Percentiles rank a stretch among this genome's conserved stretches.
Conservation (phyloP, 1,140 invertebrate genomes). For the Calycopis cecrops region DNA sequence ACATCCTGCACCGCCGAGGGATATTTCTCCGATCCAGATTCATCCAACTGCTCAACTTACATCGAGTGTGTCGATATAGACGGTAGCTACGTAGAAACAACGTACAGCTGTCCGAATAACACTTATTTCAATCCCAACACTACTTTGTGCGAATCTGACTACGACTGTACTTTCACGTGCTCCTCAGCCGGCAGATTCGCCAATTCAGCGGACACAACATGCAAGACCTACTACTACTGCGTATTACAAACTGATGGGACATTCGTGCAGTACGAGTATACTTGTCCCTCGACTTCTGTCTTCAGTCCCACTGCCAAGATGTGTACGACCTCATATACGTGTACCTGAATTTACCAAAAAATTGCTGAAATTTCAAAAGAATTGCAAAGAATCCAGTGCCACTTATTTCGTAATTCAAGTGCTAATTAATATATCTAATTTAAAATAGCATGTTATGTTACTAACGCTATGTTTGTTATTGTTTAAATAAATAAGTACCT, state of each 20-base stretch:
- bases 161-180: constrained; percentile 33
- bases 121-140: constrained; percentile 42
- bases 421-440: no score
- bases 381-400: no score
- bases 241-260: constrained; percentile 25
- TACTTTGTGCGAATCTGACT: constrained; percentile 38
- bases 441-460: no score
- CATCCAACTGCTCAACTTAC: constrained; percentile 35
- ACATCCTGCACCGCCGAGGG: constrained; percentile 40
- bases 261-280: constrained; percentile 32
- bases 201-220: constrained; percentile 33
- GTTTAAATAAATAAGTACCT: no score
- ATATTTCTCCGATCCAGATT: constrained; percentile 33
- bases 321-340: constrained; percentile 35
- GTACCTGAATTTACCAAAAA: constrained; percentile 13
- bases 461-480: no score
- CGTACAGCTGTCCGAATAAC: constrained; percentile 10
- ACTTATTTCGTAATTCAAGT: no score
- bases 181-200: constrained; percentile 39
- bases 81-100: constrained; percentile 29
- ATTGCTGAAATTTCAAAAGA: no score
- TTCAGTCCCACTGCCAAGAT: constrained; percentile 29
- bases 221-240: constrained; percentile 39
- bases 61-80: constrained; percentile 38
- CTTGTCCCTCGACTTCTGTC: constrained; percentile 33